Evolutionary conservation across 2,888 invertebrate genomes (phyloP).

Genomic region (Drosophila merina): DNA sequence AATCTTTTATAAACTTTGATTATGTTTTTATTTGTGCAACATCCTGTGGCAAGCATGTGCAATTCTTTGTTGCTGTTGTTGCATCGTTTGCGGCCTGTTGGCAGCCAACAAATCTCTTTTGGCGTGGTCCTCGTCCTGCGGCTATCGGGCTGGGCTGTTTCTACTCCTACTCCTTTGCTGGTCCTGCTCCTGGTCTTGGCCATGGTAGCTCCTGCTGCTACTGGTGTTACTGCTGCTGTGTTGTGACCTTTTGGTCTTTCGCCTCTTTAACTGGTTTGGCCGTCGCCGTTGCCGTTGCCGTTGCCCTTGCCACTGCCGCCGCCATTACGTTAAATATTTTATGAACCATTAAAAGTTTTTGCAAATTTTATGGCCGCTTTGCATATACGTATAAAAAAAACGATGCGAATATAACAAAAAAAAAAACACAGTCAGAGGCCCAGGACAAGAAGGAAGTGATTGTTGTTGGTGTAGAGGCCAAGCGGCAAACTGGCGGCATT

Average conservation of each 20-base stretch:
- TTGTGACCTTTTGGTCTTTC: constrained; percentile 53
- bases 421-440: constrained; percentile 2
- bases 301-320: constrained; percentile 57
- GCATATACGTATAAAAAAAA: constrained; percentile 59
- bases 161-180: constrained; percentile 9
- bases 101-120: constrained; percentile 71
- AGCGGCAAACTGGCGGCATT: constrained; percentile 52
- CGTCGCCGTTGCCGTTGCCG: constrained; percentile 69
- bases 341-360: constrained; percentile 80
- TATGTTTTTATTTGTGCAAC: not conserved
- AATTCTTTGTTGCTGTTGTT: constrained; percentile 49
- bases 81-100: constrained; percentile 74
- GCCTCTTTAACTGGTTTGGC: constrained; percentile 73
- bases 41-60: constrained; percentile 40
- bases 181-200: constrained; percentile 11
- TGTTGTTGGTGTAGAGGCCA: constrained; percentile 29
- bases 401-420: constrained; percentile 2
- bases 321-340: constrained; percentile 80
- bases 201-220: constrained; percentile 13
- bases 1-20: not conserved
- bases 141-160: constrained; percentile 19
- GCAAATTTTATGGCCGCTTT: constrained; percentile 79
- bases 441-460: constrained; percentile 40
- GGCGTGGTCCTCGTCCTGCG: constrained; percentile 23
- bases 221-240: constrained; percentile 4